A percentile compares a stretch with the other conserved stretches of the same genome.
Evolutionary conservation across 2,888 invertebrate species (phyloP).

Genomic region (Subacronicta megacephala): DNA sequence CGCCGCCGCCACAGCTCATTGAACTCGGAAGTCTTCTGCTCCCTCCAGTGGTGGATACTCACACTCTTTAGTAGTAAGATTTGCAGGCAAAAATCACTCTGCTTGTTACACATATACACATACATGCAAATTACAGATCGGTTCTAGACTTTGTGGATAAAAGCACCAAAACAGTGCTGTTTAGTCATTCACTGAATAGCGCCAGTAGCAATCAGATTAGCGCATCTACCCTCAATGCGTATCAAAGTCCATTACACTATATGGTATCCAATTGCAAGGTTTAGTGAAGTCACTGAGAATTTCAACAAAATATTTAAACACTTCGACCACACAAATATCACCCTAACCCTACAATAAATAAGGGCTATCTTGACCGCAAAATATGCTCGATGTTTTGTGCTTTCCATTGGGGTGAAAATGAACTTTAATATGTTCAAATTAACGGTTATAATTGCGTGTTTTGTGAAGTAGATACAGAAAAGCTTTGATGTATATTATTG

Average conservation of each 20-base stretch:
- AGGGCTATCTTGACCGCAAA: neutral
- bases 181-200: conserved; percentile 9
- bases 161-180: conserved; percentile 6
- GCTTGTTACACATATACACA: no score
- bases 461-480: conserved; percentile 4
- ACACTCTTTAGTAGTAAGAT: no score
- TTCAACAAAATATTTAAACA: conserved; percentile 7
- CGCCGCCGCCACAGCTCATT: no score
- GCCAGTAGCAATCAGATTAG: conserved; percentile 46
- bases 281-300: conserved; percentile 23
- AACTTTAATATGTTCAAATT: accelerated
- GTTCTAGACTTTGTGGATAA: no score
- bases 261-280: conserved; percentile 45
- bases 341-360: accelerated
- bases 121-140: no score
- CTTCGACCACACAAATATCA: neutral
- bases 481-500: conserved; percentile 22
- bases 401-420: conserved; percentile 3
- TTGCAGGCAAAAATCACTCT: no score
- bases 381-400: neutral
- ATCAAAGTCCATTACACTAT: conserved; percentile 46
- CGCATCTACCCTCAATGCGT: conserved; percentile 28
- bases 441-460: conserved; percentile 8
- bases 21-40: no score
- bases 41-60: no score